Evolutionary conservation across 2,888 invertebrate genomes (phyloP).

Genomic region (Zaprionus obscuricornis): DNA sequence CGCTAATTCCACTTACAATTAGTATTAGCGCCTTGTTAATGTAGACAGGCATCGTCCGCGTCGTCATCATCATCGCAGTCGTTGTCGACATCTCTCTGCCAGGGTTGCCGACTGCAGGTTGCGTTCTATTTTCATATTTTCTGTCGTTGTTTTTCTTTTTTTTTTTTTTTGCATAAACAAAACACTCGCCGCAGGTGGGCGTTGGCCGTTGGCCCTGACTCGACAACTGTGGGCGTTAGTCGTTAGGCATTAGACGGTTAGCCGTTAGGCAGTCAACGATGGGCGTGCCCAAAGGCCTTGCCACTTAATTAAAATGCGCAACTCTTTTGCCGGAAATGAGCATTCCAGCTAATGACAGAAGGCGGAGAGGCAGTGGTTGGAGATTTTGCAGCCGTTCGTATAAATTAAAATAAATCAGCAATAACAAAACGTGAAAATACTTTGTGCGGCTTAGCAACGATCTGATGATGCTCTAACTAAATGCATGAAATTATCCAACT

Average conservation of each 20-base stretch:
- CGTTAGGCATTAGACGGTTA: too few species aligned
- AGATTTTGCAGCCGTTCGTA: constrained; percentile 44
- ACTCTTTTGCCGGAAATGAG: constrained; percentile 76
- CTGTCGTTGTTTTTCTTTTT: too few species aligned
- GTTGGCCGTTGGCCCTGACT: constrained; percentile 5
- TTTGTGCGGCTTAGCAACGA: too few species aligned
- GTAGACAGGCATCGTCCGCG: too few species aligned
- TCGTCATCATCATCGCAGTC: neutral
- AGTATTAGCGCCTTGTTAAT: constrained; percentile 71
- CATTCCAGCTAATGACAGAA: constrained; percentile 72
- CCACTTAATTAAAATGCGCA: constrained; percentile 72
- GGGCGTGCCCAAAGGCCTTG: constrained; percentile 25
- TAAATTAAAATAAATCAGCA: constrained; percentile 43
- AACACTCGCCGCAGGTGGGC: constrained; percentile 59
- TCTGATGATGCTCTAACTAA: too few species aligned
- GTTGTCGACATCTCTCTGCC: constrained; percentile 24
- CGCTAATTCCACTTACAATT: constrained; percentile 76
- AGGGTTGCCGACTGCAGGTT: constrained; percentile 23
- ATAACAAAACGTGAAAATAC: neutral
- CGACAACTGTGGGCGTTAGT: neutral
- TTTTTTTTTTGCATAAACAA: constrained; percentile 67
- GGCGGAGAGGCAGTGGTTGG: constrained; percentile 12
- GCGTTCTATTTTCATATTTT: constrained; percentile 68
- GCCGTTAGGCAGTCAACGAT: too few species aligned
- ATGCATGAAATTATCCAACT: too few species aligned